phyloP scores from a whole-genome alignment of 1,140 invertebrate species.

The Brachionus asplanchnoidis region DNA sequence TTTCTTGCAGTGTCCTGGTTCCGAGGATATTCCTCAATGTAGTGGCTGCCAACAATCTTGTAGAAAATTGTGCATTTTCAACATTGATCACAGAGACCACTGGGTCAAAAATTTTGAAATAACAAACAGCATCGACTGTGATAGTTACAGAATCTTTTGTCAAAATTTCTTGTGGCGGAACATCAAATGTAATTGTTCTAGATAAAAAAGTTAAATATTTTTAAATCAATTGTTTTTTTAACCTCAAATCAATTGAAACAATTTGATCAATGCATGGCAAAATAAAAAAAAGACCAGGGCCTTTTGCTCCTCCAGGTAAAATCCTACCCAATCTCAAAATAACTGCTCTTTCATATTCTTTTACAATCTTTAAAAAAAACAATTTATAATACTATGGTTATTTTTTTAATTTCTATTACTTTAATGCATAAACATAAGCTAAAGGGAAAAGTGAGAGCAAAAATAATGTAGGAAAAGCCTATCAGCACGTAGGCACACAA shows the following conservation, averaged over 20 bases:
- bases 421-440: constrained; percentile 11
- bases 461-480: background rate
- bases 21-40: constrained; percentile 44
- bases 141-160: constrained; percentile 44
- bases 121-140: constrained; percentile 29
- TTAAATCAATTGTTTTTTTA: background rate
- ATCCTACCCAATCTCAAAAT: constrained; percentile 41
- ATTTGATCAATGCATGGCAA: constrained; percentile 43
- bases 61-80: constrained; percentile 44
- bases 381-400: background rate
- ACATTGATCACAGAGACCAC: constrained; percentile 42
- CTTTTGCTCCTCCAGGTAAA: constrained; percentile 19
- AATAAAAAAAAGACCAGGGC: constrained; percentile 44
- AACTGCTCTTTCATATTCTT: constrained; percentile 43
- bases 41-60: constrained; percentile 43
- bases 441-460: background rate
- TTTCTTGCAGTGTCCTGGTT: constrained; percentile 43
- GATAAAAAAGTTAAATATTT: background rate
- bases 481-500: background rate
- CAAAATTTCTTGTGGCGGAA: constrained; percentile 38
- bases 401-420: background rate
- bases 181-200: constrained; percentile 42
- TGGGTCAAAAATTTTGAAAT: constrained; percentile 25
- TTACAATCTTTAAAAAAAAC: constrained; percentile 3
- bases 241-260: constrained; percentile 39